A percentile compares a stretch with the other conserved stretches of the same genome.
These are phyloP conservation scores for Tricholauxania praeusta DNA, from an alignment of 2,888 invertebrate species.

Conservation along the genomic window DNA sequence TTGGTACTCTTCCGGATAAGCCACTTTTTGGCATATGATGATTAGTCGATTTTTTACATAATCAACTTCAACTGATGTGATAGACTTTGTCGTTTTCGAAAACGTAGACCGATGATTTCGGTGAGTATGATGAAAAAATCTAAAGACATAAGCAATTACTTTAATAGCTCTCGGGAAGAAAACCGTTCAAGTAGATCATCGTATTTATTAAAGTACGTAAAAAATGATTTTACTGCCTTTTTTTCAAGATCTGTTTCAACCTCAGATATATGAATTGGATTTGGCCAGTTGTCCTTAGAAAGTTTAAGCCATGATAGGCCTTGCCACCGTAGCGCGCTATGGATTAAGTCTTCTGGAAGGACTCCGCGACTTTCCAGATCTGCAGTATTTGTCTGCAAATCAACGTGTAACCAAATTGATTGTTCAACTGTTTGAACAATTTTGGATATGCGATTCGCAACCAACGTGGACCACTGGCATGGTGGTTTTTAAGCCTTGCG, in stretches of 20 bases:
- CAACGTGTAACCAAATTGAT: constrained; percentile 18
- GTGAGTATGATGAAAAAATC: too few species aligned
- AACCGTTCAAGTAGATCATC: too few species aligned
- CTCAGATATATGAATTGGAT: background rate
- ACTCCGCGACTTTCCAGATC: constrained; percentile 4
- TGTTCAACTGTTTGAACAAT: constrained; percentile 18
- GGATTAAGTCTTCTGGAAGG: background rate
- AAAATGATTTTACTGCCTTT: background rate
- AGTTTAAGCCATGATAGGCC: constrained; percentile 17
- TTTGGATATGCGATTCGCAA: constrained; percentile 24
- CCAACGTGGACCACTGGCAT: constrained; percentile 18
- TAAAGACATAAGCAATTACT: too few species aligned
- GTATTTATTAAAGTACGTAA: background rate
- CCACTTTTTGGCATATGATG: too few species aligned
- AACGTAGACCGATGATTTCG: too few species aligned
- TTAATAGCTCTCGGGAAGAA: too few species aligned
- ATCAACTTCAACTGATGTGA: too few species aligned
- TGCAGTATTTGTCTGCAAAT: constrained; percentile 22
- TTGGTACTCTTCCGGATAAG: too few species aligned
- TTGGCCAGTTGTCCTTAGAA: background rate
- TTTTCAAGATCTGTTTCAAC: background rate
- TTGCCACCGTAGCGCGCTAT: constrained; percentile 31
- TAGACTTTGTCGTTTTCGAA: too few species aligned
- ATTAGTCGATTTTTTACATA: too few species aligned
- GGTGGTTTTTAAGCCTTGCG: constrained; percentile 35